A percentile compares a stretch with the other conserved stretches of the same genome.
These are phyloP conservation scores for Cistogaster globosa DNA, from an alignment of 2,888 invertebrate genomes.

Conservation along the genomic window DNA sequence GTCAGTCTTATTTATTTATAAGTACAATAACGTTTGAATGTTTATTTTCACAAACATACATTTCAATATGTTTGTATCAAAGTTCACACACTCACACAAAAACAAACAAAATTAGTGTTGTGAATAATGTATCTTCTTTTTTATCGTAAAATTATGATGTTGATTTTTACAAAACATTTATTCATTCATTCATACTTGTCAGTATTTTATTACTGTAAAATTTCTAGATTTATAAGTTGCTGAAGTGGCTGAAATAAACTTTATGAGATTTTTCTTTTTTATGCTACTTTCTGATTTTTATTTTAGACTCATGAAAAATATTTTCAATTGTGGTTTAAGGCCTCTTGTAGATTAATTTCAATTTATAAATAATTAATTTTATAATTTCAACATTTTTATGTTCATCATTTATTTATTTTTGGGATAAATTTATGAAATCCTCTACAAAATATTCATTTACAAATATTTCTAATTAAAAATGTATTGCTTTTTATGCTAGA, in stretches of 20 bases:
- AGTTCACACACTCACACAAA: constrained; percentile 11
- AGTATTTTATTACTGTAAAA: constrained; percentile 60
- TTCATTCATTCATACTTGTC: constrained; percentile 43
- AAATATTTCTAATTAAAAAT: constrained; percentile 66
- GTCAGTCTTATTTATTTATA: constrained; percentile 13
- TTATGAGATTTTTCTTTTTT: constrained; percentile 33
- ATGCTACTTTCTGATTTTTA: constrained; percentile 10
- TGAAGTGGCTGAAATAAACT: constrained; percentile 9
- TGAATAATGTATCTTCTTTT: constrained; percentile 3
- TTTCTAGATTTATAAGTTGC: constrained; percentile 53
- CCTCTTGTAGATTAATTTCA: constrained; percentile 70
- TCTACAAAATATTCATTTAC: constrained; percentile 42
- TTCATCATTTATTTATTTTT: constrained; percentile 3
- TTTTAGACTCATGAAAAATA: constrained; percentile 44
- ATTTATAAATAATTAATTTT: constrained; percentile 68
- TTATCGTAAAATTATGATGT: constrained; percentile 37
- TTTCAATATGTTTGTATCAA: constrained; percentile 28
- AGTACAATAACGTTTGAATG: constrained; percentile 2
- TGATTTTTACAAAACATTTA: constrained; percentile 50
- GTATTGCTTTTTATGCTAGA: constrained; percentile 44
- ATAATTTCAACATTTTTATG: constrained; percentile 49
- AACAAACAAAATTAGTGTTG: not conserved
- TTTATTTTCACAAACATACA: constrained; percentile 6
- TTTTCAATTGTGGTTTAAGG: constrained; percentile 69
- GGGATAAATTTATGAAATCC: constrained; percentile 24